Evolutionary conservation across 1,140 invertebrate genomes (phyloP), one percentile per base, ranked within the genome.

Genomic region (Hyphantria cunea): DNA sequence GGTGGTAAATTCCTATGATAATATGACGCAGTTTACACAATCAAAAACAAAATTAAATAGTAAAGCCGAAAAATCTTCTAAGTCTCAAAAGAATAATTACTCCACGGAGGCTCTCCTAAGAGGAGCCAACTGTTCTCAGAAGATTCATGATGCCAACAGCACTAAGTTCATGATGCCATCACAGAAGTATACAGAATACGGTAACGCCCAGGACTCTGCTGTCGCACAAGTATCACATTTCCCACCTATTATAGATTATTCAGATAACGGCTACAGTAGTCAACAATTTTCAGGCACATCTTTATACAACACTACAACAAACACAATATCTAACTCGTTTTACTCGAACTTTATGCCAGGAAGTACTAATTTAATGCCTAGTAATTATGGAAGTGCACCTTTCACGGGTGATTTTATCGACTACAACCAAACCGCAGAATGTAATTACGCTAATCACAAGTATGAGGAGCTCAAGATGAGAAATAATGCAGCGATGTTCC

Each of bases 221-320:
- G 80, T 90, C 6, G 88, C 88, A 31, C 88, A 90, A 74, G 84
- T 90, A 0, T 90, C 88, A 4, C 88, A 90, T 71, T 90, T 87
- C 48, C 86, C 88, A 12, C 76, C 86, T 41, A 82, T 90, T 17
- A 49, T 87, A n/a, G 88, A 90, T 74, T 90, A 90, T 66, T 69
- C 82, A 1, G 88, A 90, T 31, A 90, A 88, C 51, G 78, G 65
- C 61, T 90, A 87, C 25, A 65, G 78, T 17, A 76, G 78, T 0
- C 88, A 90, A 52, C 86, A 89, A 64, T 88, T 84, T 78, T 84
- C 86, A 13, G 84, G 84, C 6, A 88, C 86, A 34, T 82, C 78
- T 12, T 78, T 90, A 34, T 90, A 90, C 58, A 90, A 88, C 63
- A 75, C 80, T 12, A 87, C 86, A 3, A 86, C 88, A 13, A 90